These are phyloP conservation scores for Ataeniobius toweri DNA, from an alignment of 2,797 vertebrate genomes.

Conservation along the genomic window DNA sequence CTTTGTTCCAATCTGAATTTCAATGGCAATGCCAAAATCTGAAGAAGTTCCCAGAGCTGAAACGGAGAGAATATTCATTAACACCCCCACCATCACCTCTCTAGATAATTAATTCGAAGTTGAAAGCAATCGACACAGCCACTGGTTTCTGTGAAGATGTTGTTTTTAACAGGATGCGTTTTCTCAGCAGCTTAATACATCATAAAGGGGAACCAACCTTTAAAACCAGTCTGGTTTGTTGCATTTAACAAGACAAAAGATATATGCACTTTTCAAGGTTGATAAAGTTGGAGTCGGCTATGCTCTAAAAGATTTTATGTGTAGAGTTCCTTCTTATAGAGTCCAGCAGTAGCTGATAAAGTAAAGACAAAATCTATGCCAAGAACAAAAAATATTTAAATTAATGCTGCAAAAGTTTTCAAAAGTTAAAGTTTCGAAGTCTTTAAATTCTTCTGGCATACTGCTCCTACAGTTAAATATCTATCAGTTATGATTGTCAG, in stretches of 20 bases:
- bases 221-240: constrained; percentile 1
- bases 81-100: constrained; percentile 49
- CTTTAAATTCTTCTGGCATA: too few species aligned
- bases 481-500: too few species aligned
- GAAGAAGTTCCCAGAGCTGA: constrained; percentile 37
- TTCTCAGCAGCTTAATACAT: constrained; percentile 8
- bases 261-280: not conserved
- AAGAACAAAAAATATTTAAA: too few species aligned
- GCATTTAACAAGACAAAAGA: not conserved
- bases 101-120: constrained; percentile 64
- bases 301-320: not conserved
- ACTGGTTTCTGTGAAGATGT: constrained; percentile 26
- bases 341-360: not conserved
- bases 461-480: too few species aligned
- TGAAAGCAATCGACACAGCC: constrained; percentile 42
- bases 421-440: too few species aligned
- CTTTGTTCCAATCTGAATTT: constrained; percentile 46
- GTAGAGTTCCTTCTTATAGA: not conserved
- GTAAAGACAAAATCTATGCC: too few species aligned
- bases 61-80: constrained; percentile 55
- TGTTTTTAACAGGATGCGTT: constrained; percentile 43
- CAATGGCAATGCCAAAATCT: constrained; percentile 18
- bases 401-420: too few species aligned
- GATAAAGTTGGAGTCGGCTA: not conserved
- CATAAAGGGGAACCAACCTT: constrained; percentile 13